Evolutionary conservation across 2,797 vertebrate species (phyloP).

Genomic region (Spatula versicolor): DNA sequence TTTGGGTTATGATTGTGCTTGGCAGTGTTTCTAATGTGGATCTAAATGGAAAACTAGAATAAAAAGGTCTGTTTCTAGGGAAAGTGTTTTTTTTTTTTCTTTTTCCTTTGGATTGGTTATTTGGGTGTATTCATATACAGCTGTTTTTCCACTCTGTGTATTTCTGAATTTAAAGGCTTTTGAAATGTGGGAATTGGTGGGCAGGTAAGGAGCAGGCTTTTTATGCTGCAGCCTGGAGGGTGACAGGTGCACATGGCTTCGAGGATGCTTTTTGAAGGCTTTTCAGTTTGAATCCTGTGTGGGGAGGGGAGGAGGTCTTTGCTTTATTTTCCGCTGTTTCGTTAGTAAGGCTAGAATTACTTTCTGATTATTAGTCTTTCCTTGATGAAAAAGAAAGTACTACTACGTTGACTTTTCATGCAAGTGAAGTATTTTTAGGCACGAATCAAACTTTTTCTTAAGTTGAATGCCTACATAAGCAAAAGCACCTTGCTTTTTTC

Average conservation of each 20-base stretch:
- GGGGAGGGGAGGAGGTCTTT: neutral
- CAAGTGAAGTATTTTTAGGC: neutral
- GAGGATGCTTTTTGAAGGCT: neutral
- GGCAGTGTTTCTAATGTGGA: neutral
- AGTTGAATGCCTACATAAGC: neutral
- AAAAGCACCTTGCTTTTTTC: neutral
- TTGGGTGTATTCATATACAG: neutral
- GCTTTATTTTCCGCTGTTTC: neutral
- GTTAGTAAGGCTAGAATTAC: neutral
- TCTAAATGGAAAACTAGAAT: neutral
- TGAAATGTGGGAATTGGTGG: neutral
- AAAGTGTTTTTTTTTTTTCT: neutral
- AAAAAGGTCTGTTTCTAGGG: neutral
- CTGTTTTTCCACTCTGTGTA: accelerated
- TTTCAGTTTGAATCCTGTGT: neutral
- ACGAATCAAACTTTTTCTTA: neutral
- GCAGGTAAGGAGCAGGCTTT: neutral
- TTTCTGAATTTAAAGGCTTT: neutral
- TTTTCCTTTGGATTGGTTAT: neutral
- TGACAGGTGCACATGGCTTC: neutral
- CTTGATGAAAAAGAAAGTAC: neutral
- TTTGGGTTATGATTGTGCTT: neutral
- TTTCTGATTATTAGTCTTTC: neutral
- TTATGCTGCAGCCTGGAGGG: neutral
- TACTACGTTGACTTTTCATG: neutral